Percentiles rank a stretch among this genome's conserved stretches.
Evolutionary conservation across 2,888 invertebrate species (phyloP).

Genomic region (Dynastes grantii): DNA sequence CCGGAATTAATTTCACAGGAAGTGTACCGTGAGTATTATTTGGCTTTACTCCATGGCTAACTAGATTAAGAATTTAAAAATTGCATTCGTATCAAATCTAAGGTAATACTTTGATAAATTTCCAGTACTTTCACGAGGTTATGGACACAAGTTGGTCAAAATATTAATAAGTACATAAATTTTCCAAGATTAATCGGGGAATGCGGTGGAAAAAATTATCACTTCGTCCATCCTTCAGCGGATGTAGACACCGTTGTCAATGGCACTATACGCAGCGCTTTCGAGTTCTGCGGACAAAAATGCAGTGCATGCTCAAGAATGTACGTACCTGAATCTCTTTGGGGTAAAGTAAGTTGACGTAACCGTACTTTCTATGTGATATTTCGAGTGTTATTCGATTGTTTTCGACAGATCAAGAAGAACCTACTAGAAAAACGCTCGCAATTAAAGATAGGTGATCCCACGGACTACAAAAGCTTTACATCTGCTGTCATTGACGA

Average conservation of each 20-base stretch:
- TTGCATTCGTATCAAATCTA: too few relatives aligned
- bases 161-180: constrained; percentile 86
- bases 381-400: constrained; percentile 12
- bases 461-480: constrained; percentile 86
- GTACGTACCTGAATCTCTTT: constrained; percentile 94
- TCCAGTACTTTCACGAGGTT: constrained; percentile 90
- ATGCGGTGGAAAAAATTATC: constrained; percentile 99
- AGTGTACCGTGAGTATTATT: constrained; percentile 86
- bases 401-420: constrained; percentile 74
- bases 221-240: constrained; percentile 95
- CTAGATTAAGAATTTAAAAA: too few relatives aligned
- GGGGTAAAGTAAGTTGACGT: constrained; percentile 75
- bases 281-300: constrained; percentile 98
- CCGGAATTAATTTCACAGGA: constrained; percentile 98
- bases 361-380: neutral
- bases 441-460: constrained; percentile 90
- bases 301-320: constrained; percentile 99
- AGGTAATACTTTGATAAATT: constrained; percentile 53
- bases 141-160: constrained; percentile 94
- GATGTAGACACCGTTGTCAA: constrained; percentile 87
- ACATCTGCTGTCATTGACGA: constrained; percentile 98
- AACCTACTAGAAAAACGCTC: constrained; percentile 80
- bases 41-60: neutral
- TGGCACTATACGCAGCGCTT: constrained; percentile 91
- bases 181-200: constrained; percentile 96